Evolutionary conservation across 1,140 invertebrate genomes (phyloP).

Genomic region (Penaeus japonicus): DNA sequence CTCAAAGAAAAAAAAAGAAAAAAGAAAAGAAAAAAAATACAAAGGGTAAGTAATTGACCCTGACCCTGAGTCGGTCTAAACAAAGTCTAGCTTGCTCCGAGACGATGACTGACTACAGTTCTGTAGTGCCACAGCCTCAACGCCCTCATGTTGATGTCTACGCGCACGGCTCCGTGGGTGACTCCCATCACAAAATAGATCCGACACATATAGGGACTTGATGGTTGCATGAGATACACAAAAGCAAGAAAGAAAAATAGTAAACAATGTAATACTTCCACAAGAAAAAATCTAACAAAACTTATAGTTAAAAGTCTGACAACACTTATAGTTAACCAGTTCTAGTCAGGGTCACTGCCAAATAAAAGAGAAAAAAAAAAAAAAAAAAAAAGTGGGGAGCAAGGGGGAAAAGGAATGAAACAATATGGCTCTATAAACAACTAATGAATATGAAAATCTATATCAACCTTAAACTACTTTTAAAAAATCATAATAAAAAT

Average conservation of each 20-base stretch:
- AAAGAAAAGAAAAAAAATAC: neutral
- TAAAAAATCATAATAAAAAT: too few relatives aligned
- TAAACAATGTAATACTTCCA: neutral
- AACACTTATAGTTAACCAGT: too few relatives aligned
- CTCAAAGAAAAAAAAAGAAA: neutral
- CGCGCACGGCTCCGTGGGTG: neutral
- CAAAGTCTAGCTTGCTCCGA: constrained; percentile 36
- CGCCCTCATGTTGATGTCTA: constrained; percentile 23
- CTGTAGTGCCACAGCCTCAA: constrained; percentile 28
- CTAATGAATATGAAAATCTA: too few relatives aligned
- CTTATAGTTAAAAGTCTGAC: too few relatives aligned
- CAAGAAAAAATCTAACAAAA: too few relatives aligned
- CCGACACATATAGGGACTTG: constrained; percentile 44
- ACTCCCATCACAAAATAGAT: constrained; percentile 34
- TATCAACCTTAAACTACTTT: too few relatives aligned
- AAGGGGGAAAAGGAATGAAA: neutral
- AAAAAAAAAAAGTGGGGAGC: neutral
- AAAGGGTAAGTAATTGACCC: constrained; percentile 31
- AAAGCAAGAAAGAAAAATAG: neutral
- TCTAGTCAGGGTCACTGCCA: constrained; percentile 31
- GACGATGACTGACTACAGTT: constrained; percentile 41
- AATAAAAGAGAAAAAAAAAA: neutral
- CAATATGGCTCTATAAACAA: too few relatives aligned
- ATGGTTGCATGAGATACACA: constrained; percentile 14
- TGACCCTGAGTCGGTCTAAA: constrained; percentile 45